These are phyloP conservation scores for Polyploca ridens DNA, from an alignment of 2,888 invertebrate genomes.

Conservation along the genomic window DNA sequence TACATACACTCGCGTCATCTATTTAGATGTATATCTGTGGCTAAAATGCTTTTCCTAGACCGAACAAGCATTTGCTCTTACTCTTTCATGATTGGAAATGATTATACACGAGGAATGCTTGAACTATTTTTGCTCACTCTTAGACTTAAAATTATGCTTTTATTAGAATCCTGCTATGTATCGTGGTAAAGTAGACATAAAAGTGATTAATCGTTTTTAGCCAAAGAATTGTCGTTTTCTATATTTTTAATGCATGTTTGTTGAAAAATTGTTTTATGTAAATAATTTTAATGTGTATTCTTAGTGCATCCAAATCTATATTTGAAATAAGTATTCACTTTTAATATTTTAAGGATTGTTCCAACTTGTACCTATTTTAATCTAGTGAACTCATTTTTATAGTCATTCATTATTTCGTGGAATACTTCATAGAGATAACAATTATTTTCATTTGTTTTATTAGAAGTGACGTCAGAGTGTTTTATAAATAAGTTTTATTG, in stretches of 20 bases:
- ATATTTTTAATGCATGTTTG: constrained; percentile 40
- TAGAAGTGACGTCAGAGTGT: constrained; percentile 1
- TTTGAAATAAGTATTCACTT: constrained; percentile 38
- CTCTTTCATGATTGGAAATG: not conserved
- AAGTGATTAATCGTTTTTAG: constrained; percentile 18
- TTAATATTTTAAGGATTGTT: constrained; percentile 50
- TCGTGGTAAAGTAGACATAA: not conserved
- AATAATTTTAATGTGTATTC: constrained; percentile 36
- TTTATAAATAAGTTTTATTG: constrained; percentile 26
- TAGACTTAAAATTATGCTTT: constrained; percentile 9
- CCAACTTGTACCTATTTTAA: constrained; percentile 36
- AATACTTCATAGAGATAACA: constrained; percentile 22
- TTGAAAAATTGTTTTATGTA: constrained; percentile 45
- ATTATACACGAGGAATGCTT: not conserved
- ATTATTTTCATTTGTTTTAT: constrained; percentile 37
- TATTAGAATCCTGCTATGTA: not conserved
- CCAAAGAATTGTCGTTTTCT: constrained; percentile 38
- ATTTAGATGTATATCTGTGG: too few relatives aligned
- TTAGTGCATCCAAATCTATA: constrained; percentile 47
- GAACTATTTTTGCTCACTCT: constrained; percentile 9
- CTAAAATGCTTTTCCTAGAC: not conserved
- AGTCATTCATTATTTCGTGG: not conserved
- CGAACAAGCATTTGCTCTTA: not conserved
- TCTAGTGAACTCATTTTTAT: not conserved
- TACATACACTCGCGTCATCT: too few relatives aligned